Base-by-base conservation (phyloP, 2,888 invertebrate species). In the Rhodophaea formosa region DNA sequence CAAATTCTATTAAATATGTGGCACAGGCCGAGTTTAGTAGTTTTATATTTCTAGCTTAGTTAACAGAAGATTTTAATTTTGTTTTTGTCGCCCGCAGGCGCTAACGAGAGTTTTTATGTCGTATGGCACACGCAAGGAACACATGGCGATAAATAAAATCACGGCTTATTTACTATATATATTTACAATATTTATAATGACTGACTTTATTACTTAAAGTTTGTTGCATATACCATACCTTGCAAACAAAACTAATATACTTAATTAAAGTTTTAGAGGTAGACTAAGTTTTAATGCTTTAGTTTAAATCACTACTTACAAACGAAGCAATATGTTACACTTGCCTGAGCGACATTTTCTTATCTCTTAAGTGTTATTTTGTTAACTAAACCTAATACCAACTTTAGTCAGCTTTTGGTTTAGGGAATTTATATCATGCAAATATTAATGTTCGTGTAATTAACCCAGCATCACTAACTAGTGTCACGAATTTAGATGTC, bases 1-100 rank as follows among this genome's bases (percentile, higher is more conserved):
- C 43, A 56, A 56, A 47, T 47, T 47, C 30, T 23, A 12, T n/a
- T 14, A n/a, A 47, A 30, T 14, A 8, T 8, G n/a, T 30, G 47
- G 1, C 29, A 30, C 47, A 29, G 14, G n/a, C 29, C n/a, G 47
- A n/a, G 8, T 47, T 17, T 47, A 47, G 14, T 5, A 47, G 2
- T 47, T 23, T 17, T 8, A 46, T 46, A 46, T 46, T 46, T n/a
- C n/a, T 3, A 23, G 8, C 10, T 16, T 7, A 23, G 17, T 17
- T 17, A 46, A 17, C 15, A 3, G 12, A 46, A 17, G 5, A 17
- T 16, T 17, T 46, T 46, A 17, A 17, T 23, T 17, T 16, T 23
- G 16, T 46, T 23, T 16, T 16, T 16, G 46, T 10, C 7, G 8
- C 23, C 23, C 10, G 10, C 6, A 17, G 16, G 8, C 17, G 46